Conservation (phyloP, 2,888 invertebrate species). For the Aphidoletes aphidimyza region DNA sequence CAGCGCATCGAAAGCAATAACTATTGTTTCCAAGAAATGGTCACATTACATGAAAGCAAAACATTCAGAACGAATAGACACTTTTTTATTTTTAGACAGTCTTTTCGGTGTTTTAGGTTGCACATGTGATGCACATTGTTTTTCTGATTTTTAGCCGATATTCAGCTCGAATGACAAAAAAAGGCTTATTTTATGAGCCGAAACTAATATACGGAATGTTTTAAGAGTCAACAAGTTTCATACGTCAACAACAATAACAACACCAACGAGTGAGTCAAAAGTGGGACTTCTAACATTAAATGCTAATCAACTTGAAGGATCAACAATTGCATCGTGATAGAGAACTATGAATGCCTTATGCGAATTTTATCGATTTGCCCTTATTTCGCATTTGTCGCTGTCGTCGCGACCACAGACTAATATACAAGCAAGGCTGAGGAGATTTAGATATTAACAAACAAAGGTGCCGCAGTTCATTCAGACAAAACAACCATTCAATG, state of each 20-base stretch:
- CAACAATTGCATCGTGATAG: not conserved
- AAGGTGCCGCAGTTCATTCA: too few species aligned
- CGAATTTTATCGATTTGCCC: not conserved
- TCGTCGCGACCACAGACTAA: not conserved
- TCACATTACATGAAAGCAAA: not conserved
- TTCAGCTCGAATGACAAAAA: not conserved
- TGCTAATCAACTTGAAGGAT: not conserved
- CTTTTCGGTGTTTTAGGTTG: not conserved
- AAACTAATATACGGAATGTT: too few species aligned
- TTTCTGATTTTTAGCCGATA: not conserved
- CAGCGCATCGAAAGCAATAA: not conserved
- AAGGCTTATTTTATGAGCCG: too few species aligned
- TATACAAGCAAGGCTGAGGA: too few species aligned
- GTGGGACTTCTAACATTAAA: not conserved
- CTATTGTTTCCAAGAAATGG: conserved; percentile 33
- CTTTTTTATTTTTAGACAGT: not conserved
- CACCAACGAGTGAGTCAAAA: too few species aligned
- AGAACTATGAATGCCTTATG: not conserved
- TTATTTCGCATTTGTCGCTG: not conserved
- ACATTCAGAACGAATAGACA: not conserved
- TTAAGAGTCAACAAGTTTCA: conserved; percentile 30
- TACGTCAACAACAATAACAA: too few species aligned
- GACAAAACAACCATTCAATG: too few species aligned
- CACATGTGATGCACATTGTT: conserved; percentile 2
- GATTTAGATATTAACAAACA: too few species aligned